Evolutionary conservation across 2,888 invertebrate species (phyloP).

Genomic region (Lasioglossum morio): DNA sequence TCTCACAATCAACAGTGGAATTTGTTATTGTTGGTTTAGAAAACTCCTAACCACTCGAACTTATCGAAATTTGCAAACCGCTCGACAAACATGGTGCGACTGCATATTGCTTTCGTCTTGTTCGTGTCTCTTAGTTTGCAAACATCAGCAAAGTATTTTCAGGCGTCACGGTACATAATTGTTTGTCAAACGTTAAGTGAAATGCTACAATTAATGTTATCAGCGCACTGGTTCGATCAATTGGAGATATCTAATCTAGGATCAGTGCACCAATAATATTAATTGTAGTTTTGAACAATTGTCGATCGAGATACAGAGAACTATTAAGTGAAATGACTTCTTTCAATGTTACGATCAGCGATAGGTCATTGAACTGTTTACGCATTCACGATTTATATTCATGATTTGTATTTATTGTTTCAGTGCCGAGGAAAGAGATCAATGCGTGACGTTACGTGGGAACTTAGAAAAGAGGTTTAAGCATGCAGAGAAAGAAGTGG

Average conservation of each 20-base stretch:
- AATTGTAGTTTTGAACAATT: no score
- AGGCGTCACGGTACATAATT: not conserved
- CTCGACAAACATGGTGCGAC: slow-evolving; percentile 2
- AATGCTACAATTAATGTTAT: no score
- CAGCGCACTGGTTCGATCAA: no score
- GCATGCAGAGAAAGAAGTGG: slow-evolving; percentile 74
- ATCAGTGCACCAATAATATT: no score
- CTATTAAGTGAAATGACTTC: not conserved
- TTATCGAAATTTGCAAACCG: slow-evolving; percentile 17
- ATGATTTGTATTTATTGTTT: slow-evolving; percentile 32
- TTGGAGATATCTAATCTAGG: no score
- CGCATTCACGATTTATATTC: not conserved
- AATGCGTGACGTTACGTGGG: slow-evolving; percentile 77
- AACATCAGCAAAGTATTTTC: not conserved
- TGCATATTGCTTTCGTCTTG: not conserved
- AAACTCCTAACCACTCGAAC: not conserved
- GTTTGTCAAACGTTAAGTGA: not conserved
- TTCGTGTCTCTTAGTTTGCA: slow-evolving; percentile 1
- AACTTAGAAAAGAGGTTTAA: slow-evolving; percentile 76
- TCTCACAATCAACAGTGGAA: not conserved
- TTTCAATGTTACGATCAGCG: not conserved
- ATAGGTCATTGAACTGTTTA: not conserved
- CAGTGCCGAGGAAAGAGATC: slow-evolving; percentile 82
- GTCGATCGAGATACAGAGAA: no score
- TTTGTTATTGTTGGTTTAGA: not conserved